Evolutionary conservation across 2,888 invertebrate genomes (phyloP).

Genomic region (Platerodrilus igneus): DNA sequence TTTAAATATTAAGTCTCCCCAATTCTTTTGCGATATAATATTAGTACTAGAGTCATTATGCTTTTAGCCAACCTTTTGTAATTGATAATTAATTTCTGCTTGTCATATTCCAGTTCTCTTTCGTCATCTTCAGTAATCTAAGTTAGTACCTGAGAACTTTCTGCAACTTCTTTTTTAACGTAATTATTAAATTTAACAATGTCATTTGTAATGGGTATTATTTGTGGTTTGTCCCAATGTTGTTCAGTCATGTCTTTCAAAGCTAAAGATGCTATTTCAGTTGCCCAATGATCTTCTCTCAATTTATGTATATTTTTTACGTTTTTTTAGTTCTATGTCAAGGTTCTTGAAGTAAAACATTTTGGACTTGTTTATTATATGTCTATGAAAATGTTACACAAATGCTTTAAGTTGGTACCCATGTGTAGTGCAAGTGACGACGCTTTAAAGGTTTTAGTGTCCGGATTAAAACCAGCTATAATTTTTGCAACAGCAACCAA

Average conservation of each 20-base stretch:
- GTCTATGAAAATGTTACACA: conserved; percentile 7
- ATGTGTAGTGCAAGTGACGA: conserved; percentile 8
- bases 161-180: conserved; percentile 3
- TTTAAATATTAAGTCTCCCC: conserved; percentile 23
- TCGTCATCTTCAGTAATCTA: conserved; percentile 19
- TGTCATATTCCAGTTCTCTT: conserved; percentile 5
- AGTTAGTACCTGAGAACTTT: no score
- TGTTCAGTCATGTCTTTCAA: no score
- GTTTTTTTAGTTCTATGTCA: conserved; percentile 7
- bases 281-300: no score
- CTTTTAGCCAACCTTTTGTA: conserved; percentile 20
- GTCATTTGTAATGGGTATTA: conserved; percentile 14
- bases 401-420: conserved; percentile 9
- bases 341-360: conserved; percentile 2
- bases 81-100: conserved; percentile 1
- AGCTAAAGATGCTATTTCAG: no score
- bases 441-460: conserved; percentile 7
- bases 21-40: conserved; percentile 24
- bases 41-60: conserved; percentile 17
- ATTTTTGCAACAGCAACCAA: conserved; percentile 11
- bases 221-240: no score
- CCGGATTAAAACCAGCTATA: conserved; percentile 11
- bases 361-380: conserved; percentile 6
- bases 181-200: conserved; percentile 13
- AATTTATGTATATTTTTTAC: conserved; percentile 7